These are phyloP conservation scores for Xyrauchen texanus DNA, from an alignment of 2,113 vertebrate species.

Conservation along the genomic window DNA sequence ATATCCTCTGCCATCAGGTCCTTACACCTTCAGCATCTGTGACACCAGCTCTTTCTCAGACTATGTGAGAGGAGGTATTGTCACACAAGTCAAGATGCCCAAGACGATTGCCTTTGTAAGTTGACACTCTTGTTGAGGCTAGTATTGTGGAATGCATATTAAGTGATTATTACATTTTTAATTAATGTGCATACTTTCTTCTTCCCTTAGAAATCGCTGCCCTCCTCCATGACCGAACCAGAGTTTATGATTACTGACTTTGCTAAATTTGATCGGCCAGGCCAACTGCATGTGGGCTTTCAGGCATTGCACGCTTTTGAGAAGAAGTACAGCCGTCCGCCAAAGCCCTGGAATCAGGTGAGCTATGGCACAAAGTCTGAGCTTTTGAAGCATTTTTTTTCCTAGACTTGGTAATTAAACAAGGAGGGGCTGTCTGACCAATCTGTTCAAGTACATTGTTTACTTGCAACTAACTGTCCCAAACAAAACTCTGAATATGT, in stretches of 20 bases:
- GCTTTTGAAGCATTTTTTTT: too few relatives aligned
- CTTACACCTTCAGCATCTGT: constrained; percentile 94
- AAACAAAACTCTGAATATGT: too few relatives aligned
- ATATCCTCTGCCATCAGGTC: constrained; percentile 71
- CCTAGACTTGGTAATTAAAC: too few relatives aligned
- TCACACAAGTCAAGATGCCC: constrained; percentile 93
- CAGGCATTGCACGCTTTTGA: constrained; percentile 85
- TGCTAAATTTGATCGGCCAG: constrained; percentile 83
- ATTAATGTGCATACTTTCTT: background rate
- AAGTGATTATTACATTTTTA: background rate
- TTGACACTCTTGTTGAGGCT: background rate
- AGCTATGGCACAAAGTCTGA: background rate
- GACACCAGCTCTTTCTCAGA: constrained; percentile 86
- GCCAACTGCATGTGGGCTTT: constrained; percentile 84
- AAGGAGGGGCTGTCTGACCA: too few relatives aligned
- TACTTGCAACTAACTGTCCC: too few relatives aligned
- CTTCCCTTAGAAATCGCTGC: constrained; percentile 80
- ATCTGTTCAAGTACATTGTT: too few relatives aligned
- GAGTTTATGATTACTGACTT: constrained; percentile 89
- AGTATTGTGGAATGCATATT: background rate
- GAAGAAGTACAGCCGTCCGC: constrained; percentile 78
- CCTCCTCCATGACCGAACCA: constrained; percentile 80
- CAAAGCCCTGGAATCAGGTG: constrained; percentile 82
- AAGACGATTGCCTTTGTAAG: constrained; percentile 93
- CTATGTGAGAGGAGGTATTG: constrained; percentile 92